Base-by-base conservation (phyloP, 2,797 vertebrate species). In the Tenualosa thibaudeaui region DNA sequence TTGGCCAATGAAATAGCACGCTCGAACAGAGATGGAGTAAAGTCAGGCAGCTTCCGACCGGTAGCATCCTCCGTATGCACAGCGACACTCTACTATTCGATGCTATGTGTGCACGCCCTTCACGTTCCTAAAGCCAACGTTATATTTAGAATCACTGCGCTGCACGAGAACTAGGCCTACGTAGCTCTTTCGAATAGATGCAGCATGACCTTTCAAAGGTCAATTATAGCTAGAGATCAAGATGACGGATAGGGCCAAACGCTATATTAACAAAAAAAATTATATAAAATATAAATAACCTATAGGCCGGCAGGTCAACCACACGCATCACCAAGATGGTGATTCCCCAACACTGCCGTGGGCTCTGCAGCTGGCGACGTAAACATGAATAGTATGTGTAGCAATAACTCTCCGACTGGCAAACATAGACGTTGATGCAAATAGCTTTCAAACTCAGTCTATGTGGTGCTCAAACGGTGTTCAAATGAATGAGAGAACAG, bases 21-120 rank as follows among this genome's bases (percentile, higher is more conserved):
- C 17, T 75, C 31, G 68, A 37, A 40, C 13, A 54, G 53, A 13
- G 53, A 54, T 54, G 37, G 31, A 75, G 37, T 19, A 40, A 75
- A 75, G 12, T 17, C 13, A 75, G 31, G 68, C 31, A 40, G 68
- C 13, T 43, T 75, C 31, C 24, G 24, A 75, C 68, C 68, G 37
- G 37, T 17, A 75, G 68, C 13, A 75, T 40, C 31, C 10, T 75
- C 31, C 10, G 3, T 75, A 43, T 75, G 68, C 37, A 75, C 6
- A 40, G 15, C 68, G 37, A 75, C 68, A 75, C 13, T 31, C 68
- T 5, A 75, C 37, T 75, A 75, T 19, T 31, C 68, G 68, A 31
- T 75, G 13, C 46, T 49, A 8, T 49, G 46, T 75, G 68, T 75
- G 15, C 68, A 75, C 68, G 68, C 68, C 68, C 68, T 75, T 31